Evolutionary conservation across 2,797 vertebrate genomes (phyloP).

Genomic region (Buphagus erythrorhynchus): DNA sequence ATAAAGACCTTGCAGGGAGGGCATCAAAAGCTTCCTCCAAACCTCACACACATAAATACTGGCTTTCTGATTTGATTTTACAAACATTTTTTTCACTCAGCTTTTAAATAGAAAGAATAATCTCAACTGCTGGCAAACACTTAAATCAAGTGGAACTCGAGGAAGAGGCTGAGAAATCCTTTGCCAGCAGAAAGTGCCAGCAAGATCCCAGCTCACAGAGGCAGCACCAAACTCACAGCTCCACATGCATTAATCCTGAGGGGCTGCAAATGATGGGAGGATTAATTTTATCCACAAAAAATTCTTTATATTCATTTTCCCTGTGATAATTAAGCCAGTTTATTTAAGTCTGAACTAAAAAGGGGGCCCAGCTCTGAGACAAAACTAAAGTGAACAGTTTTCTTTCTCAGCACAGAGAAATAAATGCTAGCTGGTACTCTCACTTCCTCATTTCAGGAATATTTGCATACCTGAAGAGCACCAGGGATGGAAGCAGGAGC

Average conservation of each 20-base stretch:
- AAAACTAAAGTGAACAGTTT: neutral
- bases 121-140: neutral
- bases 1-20: neutral
- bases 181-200: neutral
- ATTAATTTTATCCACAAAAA: neutral
- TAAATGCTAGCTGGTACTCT: neutral
- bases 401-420: neutral
- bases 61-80: neutral
- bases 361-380: neutral
- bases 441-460: neutral
- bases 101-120: neutral
- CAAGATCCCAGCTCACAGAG: neutral
- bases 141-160: neutral
- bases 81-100: neutral
- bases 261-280: neutral
- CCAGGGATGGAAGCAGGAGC: neutral
- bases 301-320: fast-evolving
- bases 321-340: neutral
- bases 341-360: neutral
- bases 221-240: neutral
- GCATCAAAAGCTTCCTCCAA: neutral
- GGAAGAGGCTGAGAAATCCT: neutral
- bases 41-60: fast-evolving
- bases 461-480: neutral
- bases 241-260: neutral